Evolutionary conservation across 2,113 vertebrate species (phyloP).

Genomic region (Aptenodytes forsteri): DNA sequence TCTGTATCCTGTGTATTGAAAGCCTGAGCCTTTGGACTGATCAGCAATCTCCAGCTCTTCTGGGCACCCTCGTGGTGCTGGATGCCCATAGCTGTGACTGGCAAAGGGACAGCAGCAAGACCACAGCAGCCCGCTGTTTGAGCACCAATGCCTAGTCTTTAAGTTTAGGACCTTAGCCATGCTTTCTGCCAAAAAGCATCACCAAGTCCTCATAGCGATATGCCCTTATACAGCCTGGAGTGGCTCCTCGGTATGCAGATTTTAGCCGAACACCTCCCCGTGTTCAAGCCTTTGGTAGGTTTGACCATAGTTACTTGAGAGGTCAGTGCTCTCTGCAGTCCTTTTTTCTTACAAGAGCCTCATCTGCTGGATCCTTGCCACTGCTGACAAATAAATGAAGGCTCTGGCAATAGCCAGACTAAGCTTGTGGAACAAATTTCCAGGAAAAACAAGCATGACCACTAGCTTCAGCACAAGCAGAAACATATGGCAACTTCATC

Average conservation of each 20-base stretch:
- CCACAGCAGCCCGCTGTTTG: neutral
- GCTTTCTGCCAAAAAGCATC: neutral
- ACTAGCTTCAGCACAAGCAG: conserved; percentile 17
- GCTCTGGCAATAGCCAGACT: neutral
- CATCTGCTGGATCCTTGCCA: neutral
- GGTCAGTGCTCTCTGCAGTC: neutral
- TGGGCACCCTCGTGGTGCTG: neutral
- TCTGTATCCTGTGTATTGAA: neutral
- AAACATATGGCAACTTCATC: conserved; percentile 42
- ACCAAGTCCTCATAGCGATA: neutral
- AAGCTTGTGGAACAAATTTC: conserved; percentile 38
- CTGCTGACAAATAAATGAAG: conserved; percentile 32
- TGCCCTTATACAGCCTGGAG: neutral
- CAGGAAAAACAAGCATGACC: conserved; percentile 36
- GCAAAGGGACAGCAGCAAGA: neutral
- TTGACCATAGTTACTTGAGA: neutral
- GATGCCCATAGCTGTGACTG: neutral
- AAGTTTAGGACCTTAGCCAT: neutral
- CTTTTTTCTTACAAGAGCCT: neutral
- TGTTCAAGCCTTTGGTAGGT: neutral
- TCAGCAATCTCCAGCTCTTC: neutral
- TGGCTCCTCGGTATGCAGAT: neutral
- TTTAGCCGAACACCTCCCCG: fast-evolving
- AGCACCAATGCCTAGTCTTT: neutral
- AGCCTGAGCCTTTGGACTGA: neutral